Evolutionary conservation across 2,888 invertebrate genomes (phyloP).

Genomic region (Stenurella melanura): DNA sequence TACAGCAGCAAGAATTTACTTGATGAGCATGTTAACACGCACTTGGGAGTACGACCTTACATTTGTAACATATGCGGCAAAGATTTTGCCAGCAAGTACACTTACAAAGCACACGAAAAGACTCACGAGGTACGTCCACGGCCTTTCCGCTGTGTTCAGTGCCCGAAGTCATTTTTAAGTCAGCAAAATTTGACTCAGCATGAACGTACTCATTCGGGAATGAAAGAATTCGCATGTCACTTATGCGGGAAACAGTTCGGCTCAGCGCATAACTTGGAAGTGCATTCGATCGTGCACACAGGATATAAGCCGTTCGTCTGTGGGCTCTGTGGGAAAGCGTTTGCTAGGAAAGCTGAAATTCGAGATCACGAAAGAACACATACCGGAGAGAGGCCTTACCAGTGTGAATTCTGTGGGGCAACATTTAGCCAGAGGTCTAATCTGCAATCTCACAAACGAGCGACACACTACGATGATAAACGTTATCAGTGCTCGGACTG

Average conservation of each 20-base stretch:
- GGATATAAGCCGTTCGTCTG: slow-evolving; percentile 84
- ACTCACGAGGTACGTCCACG: slow-evolving; percentile 82
- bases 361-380: slow-evolving; percentile 88
- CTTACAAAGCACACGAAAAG: slow-evolving; percentile 83
- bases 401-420: slow-evolving; percentile 86
- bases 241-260: slow-evolving; percentile 86
- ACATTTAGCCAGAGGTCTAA: slow-evolving; percentile 89
- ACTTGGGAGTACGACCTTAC: slow-evolving; percentile 80
- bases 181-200: slow-evolving; percentile 86
- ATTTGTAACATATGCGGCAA: slow-evolving; percentile 81
- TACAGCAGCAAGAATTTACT: slow-evolving; percentile 82
- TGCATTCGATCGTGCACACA: slow-evolving; percentile 87
- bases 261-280: slow-evolving; percentile 82
- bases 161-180: slow-evolving; percentile 85
- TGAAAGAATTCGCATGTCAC: slow-evolving; percentile 82
- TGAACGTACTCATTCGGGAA: slow-evolving; percentile 82
- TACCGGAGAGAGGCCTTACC: slow-evolving; percentile 87
- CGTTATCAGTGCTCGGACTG: slow-evolving; percentile 76
- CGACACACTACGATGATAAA: slow-evolving; percentile 86
- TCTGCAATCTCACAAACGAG: slow-evolving; percentile 85
- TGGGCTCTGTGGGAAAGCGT: slow-evolving; percentile 82
- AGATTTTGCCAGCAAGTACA: slow-evolving; percentile 87
- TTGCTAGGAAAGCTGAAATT: slow-evolving; percentile 85
- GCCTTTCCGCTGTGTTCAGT: slow-evolving; percentile 81
- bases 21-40: slow-evolving; percentile 83